phyloP scores from a whole-genome alignment of 2,888 invertebrate genomes.

The Troides helena region DNA sequence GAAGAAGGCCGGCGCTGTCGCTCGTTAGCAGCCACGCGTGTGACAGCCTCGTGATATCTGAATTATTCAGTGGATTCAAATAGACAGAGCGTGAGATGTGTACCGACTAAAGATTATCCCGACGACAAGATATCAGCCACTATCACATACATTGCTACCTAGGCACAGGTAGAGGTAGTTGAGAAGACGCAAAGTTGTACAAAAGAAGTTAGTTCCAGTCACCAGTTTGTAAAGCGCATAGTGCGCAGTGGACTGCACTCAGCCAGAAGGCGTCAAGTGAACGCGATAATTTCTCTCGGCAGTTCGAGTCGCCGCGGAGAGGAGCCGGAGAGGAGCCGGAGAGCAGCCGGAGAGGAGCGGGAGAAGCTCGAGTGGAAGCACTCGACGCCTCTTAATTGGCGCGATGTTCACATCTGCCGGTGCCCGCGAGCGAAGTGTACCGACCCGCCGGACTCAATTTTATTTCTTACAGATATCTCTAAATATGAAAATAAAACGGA shows the following conservation, averaged over 20 bases:
- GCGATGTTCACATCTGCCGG: constrained; percentile 8
- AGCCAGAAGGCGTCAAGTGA: constrained; percentile 1
- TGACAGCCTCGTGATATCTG: neutral
- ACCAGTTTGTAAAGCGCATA: too few relatives aligned
- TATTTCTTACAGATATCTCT: too few relatives aligned
- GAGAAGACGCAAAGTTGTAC: too few relatives aligned
- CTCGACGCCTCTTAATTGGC: constrained; percentile 21
- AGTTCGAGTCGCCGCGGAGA: constrained; percentile 5
- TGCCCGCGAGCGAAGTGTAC: neutral
- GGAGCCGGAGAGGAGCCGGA: neutral
- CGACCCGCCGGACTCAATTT: too few relatives aligned
- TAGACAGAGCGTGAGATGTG: neutral
- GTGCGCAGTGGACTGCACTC: neutral
- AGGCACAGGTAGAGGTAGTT: too few relatives aligned
- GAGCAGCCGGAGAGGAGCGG: too few relatives aligned
- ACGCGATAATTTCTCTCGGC: constrained; percentile 9
- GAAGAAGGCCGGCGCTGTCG: neutral
- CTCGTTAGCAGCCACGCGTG: constrained; percentile 8
- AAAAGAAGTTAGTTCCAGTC: too few relatives aligned
- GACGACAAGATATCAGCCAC: too few relatives aligned
- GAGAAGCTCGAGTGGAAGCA: neutral
- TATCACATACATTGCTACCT: too few relatives aligned
- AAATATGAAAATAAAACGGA: too few relatives aligned
- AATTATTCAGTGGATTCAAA: constrained; percentile 24
- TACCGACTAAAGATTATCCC: neutral